These are phyloP conservation scores for Aricia artaxerxes DNA, from an alignment of 2,888 invertebrate species.

Conservation along the genomic window DNA sequence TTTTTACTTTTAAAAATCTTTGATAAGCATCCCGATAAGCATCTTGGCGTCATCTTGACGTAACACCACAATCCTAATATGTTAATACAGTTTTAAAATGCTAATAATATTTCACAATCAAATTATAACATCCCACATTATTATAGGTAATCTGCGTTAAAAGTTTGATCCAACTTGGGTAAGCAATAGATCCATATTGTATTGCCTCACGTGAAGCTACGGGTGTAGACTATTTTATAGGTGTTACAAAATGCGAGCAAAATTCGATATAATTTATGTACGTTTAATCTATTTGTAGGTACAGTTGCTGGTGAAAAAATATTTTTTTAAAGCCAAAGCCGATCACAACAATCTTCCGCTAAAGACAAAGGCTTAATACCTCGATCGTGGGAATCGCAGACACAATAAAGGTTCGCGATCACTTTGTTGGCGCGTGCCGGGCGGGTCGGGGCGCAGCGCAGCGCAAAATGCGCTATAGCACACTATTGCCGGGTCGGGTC, in stretches of 20 bases:
- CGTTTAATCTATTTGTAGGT: background rate
- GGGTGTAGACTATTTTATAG: background rate
- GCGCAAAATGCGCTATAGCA: too few species aligned
- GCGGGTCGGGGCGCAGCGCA: too few species aligned
- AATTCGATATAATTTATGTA: conserved; percentile 3
- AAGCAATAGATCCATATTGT: background rate
- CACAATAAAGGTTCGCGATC: too few species aligned
- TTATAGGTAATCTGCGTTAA: conserved; percentile 1
- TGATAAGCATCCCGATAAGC: background rate
- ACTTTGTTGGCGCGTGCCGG: too few species aligned
- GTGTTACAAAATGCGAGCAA: conserved; percentile 12
- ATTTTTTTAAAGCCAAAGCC: background rate
- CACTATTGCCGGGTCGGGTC: too few species aligned
- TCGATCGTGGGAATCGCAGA: too few species aligned
- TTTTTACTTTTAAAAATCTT: too few species aligned
- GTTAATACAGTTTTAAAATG: background rate
- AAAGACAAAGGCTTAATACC: too few species aligned
- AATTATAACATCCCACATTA: background rate
- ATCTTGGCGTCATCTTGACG: background rate
- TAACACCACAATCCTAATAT: background rate
- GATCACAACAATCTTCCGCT: too few species aligned
- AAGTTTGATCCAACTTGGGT: background rate
- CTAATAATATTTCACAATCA: background rate
- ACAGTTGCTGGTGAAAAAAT: background rate
- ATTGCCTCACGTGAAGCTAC: too few species aligned